Evolutionary conservation across 37 sponge, comb jelly and placozoan genomes (phyloP).

Genomic region (Hormiphora californensis): DNA sequence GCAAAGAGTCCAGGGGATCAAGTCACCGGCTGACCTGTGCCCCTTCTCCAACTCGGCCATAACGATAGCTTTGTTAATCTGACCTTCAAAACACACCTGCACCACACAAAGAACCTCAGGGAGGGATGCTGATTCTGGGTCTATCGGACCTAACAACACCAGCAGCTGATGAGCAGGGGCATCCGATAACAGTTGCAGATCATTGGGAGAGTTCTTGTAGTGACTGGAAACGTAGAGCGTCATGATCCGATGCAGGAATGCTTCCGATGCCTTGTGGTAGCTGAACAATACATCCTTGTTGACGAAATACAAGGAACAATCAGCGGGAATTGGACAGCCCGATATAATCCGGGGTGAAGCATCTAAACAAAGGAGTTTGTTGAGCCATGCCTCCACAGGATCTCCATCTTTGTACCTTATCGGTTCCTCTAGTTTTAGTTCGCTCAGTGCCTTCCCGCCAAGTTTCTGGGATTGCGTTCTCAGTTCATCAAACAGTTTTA

Average conservation of each 20-base stretch:
- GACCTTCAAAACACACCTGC: constrained; percentile 95
- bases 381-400: constrained; percentile 85
- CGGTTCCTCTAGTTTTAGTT: constrained; percentile 78
- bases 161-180: constrained; percentile 98
- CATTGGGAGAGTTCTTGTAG: constrained; percentile 98
- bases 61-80: constrained; percentile 62
- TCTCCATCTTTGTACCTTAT: constrained; percentile 80
- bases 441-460: constrained; percentile 54
- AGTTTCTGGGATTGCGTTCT: constrained; percentile 51
- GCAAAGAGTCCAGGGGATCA: constrained; percentile 95
- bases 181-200: constrained; percentile 95
- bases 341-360: constrained; percentile 58
- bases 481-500: constrained; percentile 82
- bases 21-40: constrained; percentile 82
- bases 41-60: constrained; percentile 73
- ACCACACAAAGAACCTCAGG: constrained; percentile 94
- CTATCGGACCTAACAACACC: constrained; percentile 77
- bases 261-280: constrained; percentile 88
- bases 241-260: constrained; percentile 86
- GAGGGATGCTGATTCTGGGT: constrained; percentile 58
- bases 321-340: constrained; percentile 75
- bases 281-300: constrained; percentile 92
- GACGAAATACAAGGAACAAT: constrained; percentile 74
- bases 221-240: constrained; percentile 89
- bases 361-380: constrained; percentile 86